These are phyloP conservation scores for Darevskia mixta DNA, from an alignment of 2,797 vertebrate species.

Conservation along the genomic window DNA sequence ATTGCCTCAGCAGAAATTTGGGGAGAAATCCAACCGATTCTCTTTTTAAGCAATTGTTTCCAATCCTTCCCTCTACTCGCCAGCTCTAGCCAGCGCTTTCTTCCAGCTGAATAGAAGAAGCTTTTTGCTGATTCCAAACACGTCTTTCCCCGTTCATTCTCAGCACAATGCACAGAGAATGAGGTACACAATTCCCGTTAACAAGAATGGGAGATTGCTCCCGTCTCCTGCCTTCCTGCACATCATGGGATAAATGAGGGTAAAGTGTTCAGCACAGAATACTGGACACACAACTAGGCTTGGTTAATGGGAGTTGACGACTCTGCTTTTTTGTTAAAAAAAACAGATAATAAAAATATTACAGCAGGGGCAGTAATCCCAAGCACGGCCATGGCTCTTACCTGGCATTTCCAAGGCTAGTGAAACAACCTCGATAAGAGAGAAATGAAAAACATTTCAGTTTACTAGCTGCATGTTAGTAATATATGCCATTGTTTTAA, in stretches of 20 bases:
- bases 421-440: slow-evolving; percentile 51
- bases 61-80: slow-evolving; percentile 65
- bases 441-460: slow-evolving; percentile 65
- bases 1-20: slow-evolving; percentile 67
- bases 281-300: slow-evolving; percentile 41
- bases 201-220: slow-evolving; percentile 67
- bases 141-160: slow-evolving; percentile 68
- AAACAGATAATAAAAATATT: slow-evolving; percentile 23
- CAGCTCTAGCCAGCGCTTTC: slow-evolving; percentile 43
- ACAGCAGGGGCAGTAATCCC: slow-evolving; percentile 56
- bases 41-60: slow-evolving; percentile 67
- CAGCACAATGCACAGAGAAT: slow-evolving; percentile 74
- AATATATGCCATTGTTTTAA: too few relatives aligned
- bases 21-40: slow-evolving; percentile 66
- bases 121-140: slow-evolving; percentile 77
- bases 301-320: slow-evolving; percentile 27
- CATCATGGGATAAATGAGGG: slow-evolving; percentile 36
- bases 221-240: slow-evolving; percentile 57
- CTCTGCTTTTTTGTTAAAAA: neutral
- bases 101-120: slow-evolving; percentile 67
- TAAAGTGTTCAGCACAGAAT: slow-evolving; percentile 24
- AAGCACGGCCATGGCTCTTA: slow-evolving; percentile 48
- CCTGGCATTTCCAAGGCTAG: slow-evolving; percentile 61
- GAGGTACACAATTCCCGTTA: slow-evolving; percentile 72
- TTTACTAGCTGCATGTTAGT: neutral